These are phyloP conservation scores for Climacteris rufus DNA, from an alignment of 2,113 vertebrate genomes.

Conservation along the genomic window DNA sequence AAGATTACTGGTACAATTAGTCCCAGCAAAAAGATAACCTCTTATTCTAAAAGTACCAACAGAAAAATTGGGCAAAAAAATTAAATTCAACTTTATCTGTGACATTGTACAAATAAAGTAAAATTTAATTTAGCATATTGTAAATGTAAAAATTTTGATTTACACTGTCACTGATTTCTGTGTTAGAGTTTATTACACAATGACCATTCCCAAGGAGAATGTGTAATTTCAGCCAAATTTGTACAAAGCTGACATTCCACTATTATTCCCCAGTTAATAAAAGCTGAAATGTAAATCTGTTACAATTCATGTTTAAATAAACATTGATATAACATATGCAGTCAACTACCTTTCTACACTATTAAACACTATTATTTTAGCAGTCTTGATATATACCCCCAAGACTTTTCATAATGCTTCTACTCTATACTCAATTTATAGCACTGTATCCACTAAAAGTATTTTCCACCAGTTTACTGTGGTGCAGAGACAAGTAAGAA, in stretches of 20 bases:
- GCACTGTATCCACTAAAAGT: background rate
- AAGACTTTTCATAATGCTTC: background rate
- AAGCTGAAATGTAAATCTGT: background rate
- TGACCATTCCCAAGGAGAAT: background rate
- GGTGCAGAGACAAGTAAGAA: background rate
- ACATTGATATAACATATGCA: background rate
- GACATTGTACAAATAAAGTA: background rate
- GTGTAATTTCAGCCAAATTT: background rate
- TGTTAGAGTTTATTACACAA: background rate
- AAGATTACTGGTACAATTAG: background rate
- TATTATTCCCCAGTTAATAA: background rate
- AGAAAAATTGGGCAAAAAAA: background rate
- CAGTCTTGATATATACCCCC: background rate
- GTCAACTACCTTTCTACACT: background rate
- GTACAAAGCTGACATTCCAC: background rate
- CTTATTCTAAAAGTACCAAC: background rate
- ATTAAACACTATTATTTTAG: background rate
- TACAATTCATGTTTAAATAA: conserved; percentile 1
- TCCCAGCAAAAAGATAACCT: background rate
- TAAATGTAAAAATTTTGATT: background rate
- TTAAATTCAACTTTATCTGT: background rate
- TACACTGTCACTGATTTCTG: background rate
- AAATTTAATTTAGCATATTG: background rate
- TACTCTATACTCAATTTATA: background rate
- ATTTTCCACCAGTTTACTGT: background rate